Evolutionary conservation across 1,140 invertebrate genomes (phyloP).

Genomic region (Brachionus koreanus): DNA sequence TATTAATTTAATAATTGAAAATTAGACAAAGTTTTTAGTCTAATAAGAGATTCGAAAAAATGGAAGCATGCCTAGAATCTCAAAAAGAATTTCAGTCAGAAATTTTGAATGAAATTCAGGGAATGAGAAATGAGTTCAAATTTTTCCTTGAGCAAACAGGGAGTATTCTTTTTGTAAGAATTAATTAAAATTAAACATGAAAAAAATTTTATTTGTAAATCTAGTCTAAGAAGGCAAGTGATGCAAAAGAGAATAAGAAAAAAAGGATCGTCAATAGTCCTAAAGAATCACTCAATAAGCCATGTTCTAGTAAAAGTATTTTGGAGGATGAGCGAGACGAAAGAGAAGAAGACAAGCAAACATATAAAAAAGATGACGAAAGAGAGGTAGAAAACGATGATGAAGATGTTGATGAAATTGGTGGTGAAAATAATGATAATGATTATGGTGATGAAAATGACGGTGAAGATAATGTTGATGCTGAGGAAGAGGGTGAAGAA

Average conservation of each 20-base stretch:
- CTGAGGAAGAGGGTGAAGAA: not conserved
- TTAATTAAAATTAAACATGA: not conserved
- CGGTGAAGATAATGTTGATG: not conserved
- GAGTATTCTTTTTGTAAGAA: not conserved
- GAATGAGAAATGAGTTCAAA: not conserved
- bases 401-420: not conserved
- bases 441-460: not conserved
- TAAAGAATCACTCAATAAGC: not conserved
- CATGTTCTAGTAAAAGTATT: not conserved
- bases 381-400: not conserved
- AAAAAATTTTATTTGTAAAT: not conserved
- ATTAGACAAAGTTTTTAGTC: too few relatives aligned
- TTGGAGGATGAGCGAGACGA: not conserved
- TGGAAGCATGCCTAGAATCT: not conserved
- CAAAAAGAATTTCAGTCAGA: not conserved
- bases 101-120: not conserved
- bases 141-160: too few relatives aligned
- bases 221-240: not conserved
- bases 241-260: not conserved
- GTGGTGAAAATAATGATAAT: not conserved
- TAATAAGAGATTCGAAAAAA: too few relatives aligned
- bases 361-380: not conserved
- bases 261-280: not conserved
- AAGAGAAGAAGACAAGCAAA: not conserved
- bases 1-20: too few relatives aligned